These are phyloP conservation scores for Dasyurus viverrinus DNA, from an alignment of 2,113 vertebrate genomes.

Conservation along the genomic window DNA sequence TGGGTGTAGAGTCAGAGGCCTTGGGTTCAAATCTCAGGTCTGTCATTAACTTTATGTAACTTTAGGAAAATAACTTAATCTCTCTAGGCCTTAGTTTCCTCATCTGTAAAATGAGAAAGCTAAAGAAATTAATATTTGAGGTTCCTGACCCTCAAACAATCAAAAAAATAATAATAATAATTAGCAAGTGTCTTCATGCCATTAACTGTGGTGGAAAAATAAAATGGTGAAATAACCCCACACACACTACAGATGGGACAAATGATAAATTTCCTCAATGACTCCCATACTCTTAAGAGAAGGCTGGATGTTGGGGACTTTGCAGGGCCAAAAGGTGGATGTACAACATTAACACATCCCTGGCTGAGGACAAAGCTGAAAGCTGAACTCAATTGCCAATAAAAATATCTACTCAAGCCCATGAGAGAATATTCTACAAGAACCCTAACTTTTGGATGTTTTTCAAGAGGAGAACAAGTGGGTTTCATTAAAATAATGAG, in stretches of 20 bases:
- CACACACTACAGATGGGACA: background rate
- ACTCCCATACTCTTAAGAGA: background rate
- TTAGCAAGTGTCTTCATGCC: background rate
- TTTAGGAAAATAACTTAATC: background rate
- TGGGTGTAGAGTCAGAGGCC: background rate
- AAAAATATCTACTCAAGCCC: background rate
- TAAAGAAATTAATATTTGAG: background rate
- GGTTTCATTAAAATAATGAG: background rate
- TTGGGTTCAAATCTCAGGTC: background rate
- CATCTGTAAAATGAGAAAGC: background rate
- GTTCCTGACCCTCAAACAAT: background rate
- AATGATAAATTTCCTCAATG: background rate
- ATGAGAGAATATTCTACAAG: background rate
- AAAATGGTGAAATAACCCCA: background rate
- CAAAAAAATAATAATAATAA: background rate
- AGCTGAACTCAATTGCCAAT: background rate
- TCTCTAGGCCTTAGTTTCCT: background rate
- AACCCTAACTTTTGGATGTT: background rate
- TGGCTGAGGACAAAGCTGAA: background rate
- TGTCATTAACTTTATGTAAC: background rate
- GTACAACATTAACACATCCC: background rate
- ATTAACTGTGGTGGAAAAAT: background rate
- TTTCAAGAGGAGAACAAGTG: background rate
- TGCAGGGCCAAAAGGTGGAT: background rate
- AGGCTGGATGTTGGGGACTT: background rate